Evolutionary conservation across 2,888 invertebrate species (phyloP).

Genomic region (Sabellastarte sp.): DNA sequence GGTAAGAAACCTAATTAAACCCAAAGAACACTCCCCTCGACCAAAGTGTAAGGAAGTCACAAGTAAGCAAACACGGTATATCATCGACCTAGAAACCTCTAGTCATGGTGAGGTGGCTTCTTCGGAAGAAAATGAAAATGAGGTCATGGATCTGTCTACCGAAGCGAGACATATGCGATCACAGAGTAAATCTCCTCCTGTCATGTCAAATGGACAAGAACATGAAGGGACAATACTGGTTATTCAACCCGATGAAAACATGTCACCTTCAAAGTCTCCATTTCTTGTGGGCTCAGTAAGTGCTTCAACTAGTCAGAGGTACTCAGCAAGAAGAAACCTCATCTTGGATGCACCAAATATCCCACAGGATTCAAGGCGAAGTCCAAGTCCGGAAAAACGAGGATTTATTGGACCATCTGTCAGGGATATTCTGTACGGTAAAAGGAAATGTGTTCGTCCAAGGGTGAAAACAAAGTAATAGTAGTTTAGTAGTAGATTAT

Average conservation of each 20-base stretch:
- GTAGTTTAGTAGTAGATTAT: too few species aligned
- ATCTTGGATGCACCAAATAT: constrained; percentile 54
- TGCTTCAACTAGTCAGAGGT: constrained; percentile 13
- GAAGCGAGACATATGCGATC: not conserved
- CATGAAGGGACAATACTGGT: too few species aligned
- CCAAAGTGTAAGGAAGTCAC: not conserved
- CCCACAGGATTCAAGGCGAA: constrained; percentile 24
- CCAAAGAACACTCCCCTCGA: constrained; percentile 8
- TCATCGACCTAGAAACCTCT: not conserved
- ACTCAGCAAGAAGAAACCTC: constrained; percentile 47
- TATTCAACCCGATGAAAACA: not conserved
- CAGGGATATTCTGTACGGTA: constrained; percentile 45
- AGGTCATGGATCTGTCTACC: not conserved
- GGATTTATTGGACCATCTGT: constrained; percentile 42
- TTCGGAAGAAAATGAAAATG: too few species aligned
- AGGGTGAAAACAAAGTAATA: constrained; percentile 47
- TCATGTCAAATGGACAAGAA: too few species aligned
- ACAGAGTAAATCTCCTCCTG: not conserved
- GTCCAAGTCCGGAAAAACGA: constrained; percentile 45
- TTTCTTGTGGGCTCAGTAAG: not conserved
- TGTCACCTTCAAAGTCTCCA: not conserved
- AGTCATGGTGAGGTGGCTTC: not conserved
- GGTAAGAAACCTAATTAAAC: too few species aligned
- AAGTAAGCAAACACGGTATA: not conserved
- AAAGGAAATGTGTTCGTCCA: constrained; percentile 41